These are phyloP conservation scores for Montipora foliosa DNA, from an alignment of 64 coral and sea anemone species.

Conservation along the genomic window DNA sequence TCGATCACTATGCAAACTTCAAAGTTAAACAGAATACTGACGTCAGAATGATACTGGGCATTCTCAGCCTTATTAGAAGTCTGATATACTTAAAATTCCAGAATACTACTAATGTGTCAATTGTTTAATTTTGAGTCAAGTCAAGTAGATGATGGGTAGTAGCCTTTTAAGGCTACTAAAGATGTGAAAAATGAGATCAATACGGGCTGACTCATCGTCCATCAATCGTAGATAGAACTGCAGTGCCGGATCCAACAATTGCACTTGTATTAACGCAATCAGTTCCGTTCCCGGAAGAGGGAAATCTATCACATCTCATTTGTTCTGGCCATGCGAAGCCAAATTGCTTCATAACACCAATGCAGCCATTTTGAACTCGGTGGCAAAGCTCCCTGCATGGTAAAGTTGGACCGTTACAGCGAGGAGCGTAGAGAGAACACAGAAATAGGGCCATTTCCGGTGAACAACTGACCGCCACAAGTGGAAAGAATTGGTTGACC, in stretches of 20 bases:
- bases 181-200: too few species aligned
- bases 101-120: too few species aligned
- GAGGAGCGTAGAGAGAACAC: constrained; percentile 72
- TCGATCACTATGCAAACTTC: too few species aligned
- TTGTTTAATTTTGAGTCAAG: too few species aligned
- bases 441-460: constrained; percentile 31
- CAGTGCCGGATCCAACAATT: background rate
- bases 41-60: too few species aligned
- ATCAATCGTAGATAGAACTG: background rate
- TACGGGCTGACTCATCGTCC: background rate
- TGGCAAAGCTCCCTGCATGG: constrained; percentile 61
- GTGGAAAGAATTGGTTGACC: constrained; percentile 34
- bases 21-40: too few species aligned
- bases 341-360: background rate
- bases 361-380: constrained; percentile 12
- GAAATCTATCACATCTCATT: constrained; percentile 61
- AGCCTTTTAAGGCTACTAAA: too few species aligned
- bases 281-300: background rate
- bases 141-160: too few species aligned
- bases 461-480: constrained; percentile 60
- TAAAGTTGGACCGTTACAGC: constrained; percentile 15
- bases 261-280: background rate
- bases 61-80: too few species aligned
- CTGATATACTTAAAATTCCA: too few species aligned
- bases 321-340: constrained; percentile 52